Conservation (phyloP, 2,888 invertebrate genomes). For the Pimpla rufipes region DNA sequence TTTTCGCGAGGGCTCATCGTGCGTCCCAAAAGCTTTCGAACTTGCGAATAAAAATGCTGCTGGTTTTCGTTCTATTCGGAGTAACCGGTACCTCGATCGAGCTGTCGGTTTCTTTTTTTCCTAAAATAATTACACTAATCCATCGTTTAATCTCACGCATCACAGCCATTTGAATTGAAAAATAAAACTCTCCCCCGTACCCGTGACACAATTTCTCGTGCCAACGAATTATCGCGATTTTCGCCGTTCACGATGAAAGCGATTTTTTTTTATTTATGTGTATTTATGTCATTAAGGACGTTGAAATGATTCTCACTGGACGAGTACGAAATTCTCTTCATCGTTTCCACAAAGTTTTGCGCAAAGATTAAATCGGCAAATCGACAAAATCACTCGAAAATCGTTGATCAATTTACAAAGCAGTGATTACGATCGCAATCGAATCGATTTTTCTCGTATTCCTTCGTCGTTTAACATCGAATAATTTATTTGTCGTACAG, state of each 20-base stretch:
- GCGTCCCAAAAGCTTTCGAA: neutral
- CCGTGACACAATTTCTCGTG: neutral
- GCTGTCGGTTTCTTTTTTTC: slow-evolving; percentile 25
- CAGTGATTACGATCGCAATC: neutral
- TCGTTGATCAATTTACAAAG: slow-evolving; percentile 29
- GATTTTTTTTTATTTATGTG: slow-evolving; percentile 36
- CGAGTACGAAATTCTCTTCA: too few species aligned
- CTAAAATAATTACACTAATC: slow-evolving; percentile 47
- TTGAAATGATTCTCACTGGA: too few species aligned
- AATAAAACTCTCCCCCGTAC: slow-evolving; percentile 4
- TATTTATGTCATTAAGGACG: neutral
- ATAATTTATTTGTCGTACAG: neutral
- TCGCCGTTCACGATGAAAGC: slow-evolving; percentile 38
- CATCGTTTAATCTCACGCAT: slow-evolving; percentile 65
- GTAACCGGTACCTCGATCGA: slow-evolving; percentile 53
- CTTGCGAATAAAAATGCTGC: neutral
- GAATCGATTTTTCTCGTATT: too few species aligned
- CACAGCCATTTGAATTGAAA: slow-evolving; percentile 66
- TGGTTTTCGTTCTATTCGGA: neutral
- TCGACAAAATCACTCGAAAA: slow-evolving; percentile 4
- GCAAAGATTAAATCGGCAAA: neutral
- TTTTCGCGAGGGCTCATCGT: neutral
- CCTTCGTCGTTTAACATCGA: too few species aligned
- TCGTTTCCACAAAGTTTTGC: too few species aligned
- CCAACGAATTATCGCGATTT: slow-evolving; percentile 38